These are phyloP conservation scores for Calidris pugnax DNA, from an alignment of 2,113 vertebrate species.

Conservation along the genomic window DNA sequence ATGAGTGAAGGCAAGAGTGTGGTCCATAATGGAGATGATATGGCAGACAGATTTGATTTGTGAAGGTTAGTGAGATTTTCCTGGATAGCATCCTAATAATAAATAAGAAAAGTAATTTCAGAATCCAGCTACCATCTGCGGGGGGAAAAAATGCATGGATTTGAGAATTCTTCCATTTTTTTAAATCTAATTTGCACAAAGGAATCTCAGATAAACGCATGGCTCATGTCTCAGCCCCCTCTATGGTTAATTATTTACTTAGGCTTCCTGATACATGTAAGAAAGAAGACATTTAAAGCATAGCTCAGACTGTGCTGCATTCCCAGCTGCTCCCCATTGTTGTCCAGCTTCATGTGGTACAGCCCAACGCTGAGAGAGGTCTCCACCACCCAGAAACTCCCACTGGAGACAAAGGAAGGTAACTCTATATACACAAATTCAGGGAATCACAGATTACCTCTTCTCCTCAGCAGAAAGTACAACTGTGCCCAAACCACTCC, in stretches of 20 bases:
- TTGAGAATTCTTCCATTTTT: background rate
- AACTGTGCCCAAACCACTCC: background rate
- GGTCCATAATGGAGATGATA: background rate
- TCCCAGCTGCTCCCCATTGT: background rate
- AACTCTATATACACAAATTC: rapidly evolving
- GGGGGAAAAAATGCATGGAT: background rate
- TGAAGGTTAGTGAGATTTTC: background rate
- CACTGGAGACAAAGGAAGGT: background rate
- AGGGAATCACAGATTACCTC: background rate
- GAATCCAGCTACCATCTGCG: background rate
- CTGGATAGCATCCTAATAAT: background rate
- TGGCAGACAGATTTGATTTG: background rate
- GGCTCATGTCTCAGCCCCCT: background rate
- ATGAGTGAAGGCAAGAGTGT: background rate
- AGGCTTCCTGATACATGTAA: background rate
- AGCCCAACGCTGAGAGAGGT: background rate
- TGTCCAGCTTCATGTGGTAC: background rate
- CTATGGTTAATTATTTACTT: background rate
- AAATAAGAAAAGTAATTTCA: background rate
- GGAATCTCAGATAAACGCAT: background rate
- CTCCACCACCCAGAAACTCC: background rate
- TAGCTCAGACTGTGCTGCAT: background rate
- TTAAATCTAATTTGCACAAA: background rate
- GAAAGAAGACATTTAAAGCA: rapidly evolving
- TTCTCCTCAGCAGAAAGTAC: background rate